Percentiles rank a stretch among this genome's conserved stretches.
Evolutionary conservation across 2,797 vertebrate genomes (phyloP).

Genomic region (Avahi laniger): DNA sequence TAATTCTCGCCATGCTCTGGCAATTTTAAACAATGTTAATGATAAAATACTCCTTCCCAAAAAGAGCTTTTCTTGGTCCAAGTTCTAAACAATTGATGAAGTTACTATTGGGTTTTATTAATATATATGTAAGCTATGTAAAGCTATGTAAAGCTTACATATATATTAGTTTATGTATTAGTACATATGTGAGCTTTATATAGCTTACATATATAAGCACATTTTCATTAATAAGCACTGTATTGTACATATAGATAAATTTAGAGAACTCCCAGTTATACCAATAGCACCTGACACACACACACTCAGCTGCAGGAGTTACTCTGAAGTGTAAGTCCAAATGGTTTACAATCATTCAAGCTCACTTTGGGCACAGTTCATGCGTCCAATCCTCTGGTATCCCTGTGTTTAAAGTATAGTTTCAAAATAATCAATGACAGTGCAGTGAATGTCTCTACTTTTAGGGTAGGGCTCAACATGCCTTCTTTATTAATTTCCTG

Average conservation of each 20-base stretch:
- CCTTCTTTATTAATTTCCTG: neutral
- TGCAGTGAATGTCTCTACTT: neutral
- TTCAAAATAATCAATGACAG: slow-evolving; percentile 32
- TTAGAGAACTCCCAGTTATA: neutral
- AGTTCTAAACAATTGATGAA: neutral
- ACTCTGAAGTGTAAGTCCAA: neutral
- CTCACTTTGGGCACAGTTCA: neutral
- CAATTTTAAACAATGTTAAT: neutral
- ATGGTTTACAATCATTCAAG: slow-evolving; percentile 35
- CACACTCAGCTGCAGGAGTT: neutral
- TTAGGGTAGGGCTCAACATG: neutral
- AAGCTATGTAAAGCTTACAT: too few species aligned
- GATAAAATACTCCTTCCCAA: neutral
- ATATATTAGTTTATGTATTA: too few species aligned
- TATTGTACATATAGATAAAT: neutral
- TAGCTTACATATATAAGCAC: neutral
- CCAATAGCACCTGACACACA: neutral
- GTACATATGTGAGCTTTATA: too few species aligned
- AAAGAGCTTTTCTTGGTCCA: slow-evolving; percentile 1
- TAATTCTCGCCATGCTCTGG: neutral
- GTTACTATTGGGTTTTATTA: neutral
- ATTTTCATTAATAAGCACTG: slow-evolving; percentile 3
- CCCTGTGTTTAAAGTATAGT: neutral
- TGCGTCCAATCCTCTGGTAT: neutral
- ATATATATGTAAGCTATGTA: neutral